Evolutionary conservation across 1,140 invertebrate genomes (phyloP), one percentile per base, ranked within the genome.

Genomic region (Solen grandis): DNA sequence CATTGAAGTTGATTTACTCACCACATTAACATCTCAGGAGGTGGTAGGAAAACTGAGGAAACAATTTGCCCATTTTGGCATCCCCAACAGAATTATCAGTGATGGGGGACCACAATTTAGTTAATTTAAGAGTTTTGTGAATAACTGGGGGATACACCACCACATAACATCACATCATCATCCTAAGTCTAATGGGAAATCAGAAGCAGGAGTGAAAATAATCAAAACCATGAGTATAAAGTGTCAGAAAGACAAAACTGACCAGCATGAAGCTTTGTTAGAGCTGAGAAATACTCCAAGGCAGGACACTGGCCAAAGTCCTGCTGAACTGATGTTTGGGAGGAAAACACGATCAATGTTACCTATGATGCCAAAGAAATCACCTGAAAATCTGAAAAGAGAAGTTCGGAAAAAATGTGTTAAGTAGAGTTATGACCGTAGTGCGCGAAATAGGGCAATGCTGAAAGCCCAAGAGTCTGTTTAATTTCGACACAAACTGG

Each of bases 191-290:
- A 87, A 87, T 31, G 86, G 81, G 27, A 83, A 82, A 59, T 84
- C 82, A 0, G 84, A 87, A 78, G 63, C 78, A 19, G 81, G 83
- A 8, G 70, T 86, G 2, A 83, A 85, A 81, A 68, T 85, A 3
- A 65, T 63, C 5, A 87, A 88, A 52, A 54, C 57, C 14, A 54
- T 88, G 54, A 76, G 88, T 50, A 81, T 66, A n/a, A 89, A 88
- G 74, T 57, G 72, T 16, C 4, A 70, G 27, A 83, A 84, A 73
- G 70, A 80, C 13, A 65, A 70, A n/a, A 31, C 41, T 36, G 84
- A 87, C 62, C 72, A 70, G 22, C 85, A 81, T 57, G 31, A 82
- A 52, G 82, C 72, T n/a, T 55, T 85, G 19, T 41, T 88, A 54
- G 68, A 87, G 50, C 68, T 81, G 19, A 41, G 85, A 73, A 82